Conservation (phyloP, 2,888 invertebrate species). For the Papilio protenor region DNA sequence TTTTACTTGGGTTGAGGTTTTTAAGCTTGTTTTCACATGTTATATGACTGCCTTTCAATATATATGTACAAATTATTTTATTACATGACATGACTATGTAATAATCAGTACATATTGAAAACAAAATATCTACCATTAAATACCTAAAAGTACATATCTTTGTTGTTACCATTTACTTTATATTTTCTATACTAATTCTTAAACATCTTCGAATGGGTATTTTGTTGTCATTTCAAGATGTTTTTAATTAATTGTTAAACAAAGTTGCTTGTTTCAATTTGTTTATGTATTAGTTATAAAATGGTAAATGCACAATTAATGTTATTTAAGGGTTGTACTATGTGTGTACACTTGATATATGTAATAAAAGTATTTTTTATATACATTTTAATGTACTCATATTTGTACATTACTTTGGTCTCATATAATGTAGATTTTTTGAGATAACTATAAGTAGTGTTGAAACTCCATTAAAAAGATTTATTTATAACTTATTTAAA, state of each 20-base stretch:
- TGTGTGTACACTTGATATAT: background rate
- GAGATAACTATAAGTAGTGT: background rate
- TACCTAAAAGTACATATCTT: conserved; percentile 17
- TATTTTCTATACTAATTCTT: conserved; percentile 13
- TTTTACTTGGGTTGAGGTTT: background rate
- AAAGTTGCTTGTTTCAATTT: background rate
- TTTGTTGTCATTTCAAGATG: background rate
- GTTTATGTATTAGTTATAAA: background rate
- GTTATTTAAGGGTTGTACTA: background rate
- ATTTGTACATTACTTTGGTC: conserved; percentile 9
- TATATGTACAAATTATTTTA: background rate
- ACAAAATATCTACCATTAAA: background rate
- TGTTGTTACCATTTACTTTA: conserved; percentile 34
- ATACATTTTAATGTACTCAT: background rate
- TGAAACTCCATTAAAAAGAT: conserved; percentile 3
- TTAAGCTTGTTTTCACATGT: conserved; percentile 5
- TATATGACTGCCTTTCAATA: background rate
- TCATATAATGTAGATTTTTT: background rate
- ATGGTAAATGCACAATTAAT: conserved; percentile 2
- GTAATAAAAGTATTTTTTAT: conserved; percentile 2
- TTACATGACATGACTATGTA: background rate
- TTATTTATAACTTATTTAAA: conserved; percentile 10
- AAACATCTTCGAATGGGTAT: background rate
- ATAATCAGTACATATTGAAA: background rate
- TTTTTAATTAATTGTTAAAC: background rate